Evolutionary conservation across 2,797 vertebrate species (phyloP).

Genomic region (Kryptolebias ocellatus): DNA sequence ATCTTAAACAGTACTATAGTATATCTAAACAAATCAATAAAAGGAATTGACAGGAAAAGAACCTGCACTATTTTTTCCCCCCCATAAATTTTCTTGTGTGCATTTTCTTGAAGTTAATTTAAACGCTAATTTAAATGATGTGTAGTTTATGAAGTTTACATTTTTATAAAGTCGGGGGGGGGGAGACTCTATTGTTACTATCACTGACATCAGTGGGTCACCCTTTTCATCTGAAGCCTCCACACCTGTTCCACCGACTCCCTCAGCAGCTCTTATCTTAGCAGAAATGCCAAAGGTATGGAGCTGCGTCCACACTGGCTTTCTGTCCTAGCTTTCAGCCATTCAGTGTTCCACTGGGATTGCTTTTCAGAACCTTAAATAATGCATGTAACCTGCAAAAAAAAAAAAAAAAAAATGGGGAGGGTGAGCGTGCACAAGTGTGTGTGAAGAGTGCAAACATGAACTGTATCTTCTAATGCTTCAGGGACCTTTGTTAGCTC

Average conservation of each 20-base stretch:
- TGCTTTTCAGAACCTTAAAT: slow-evolving; percentile 61
- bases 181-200: slow-evolving; percentile 15
- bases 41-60: not conserved
- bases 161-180: slow-evolving; percentile 3
- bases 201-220: not conserved
- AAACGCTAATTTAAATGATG: slow-evolving; percentile 1
- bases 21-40: slow-evolving; percentile 2
- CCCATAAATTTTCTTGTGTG: slow-evolving; percentile 10
- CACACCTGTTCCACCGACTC: slow-evolving; percentile 7
- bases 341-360: slow-evolving; percentile 28
- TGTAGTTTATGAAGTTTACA: slow-evolving; percentile 10
- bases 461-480: slow-evolving; percentile 47
- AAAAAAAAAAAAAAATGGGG: slow-evolving; percentile 21
- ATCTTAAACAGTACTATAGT: slow-evolving; percentile 5
- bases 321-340: slow-evolving; percentile 26
- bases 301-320: slow-evolving; percentile 14
- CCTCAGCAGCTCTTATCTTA: slow-evolving; percentile 5
- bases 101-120: not conserved
- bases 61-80: not conserved
- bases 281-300: slow-evolving; percentile 8
- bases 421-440: not conserved
- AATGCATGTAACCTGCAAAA: slow-evolving; percentile 59
- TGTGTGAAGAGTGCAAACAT: slow-evolving; percentile 34
- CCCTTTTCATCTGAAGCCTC: slow-evolving; percentile 7
- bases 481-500: slow-evolving; percentile 55